Evolutionary conservation across 2,888 invertebrate genomes (phyloP).

Genomic region (Phlogophora meticulosa): DNA sequence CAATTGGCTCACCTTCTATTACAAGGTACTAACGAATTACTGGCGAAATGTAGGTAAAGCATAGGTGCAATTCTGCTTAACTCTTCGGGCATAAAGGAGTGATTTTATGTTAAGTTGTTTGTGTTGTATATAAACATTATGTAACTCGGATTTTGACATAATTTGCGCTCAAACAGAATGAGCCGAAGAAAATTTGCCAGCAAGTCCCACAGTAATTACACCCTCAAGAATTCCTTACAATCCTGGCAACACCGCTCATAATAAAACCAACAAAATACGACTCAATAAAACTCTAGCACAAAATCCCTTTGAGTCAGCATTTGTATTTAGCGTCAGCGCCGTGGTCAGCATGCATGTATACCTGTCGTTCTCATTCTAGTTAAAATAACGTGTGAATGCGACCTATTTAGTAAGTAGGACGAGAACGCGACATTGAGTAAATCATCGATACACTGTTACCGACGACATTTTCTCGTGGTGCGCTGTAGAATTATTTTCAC

Average conservation of each 20-base stretch:
- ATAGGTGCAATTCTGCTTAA: no score
- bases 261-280: constrained; percentile 33
- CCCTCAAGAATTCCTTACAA: neutral
- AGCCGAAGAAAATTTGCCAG: no score
- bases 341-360: constrained; percentile 26
- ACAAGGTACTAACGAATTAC: no score
- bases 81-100: no score
- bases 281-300: constrained; percentile 25
- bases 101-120: no score
- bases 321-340: constrained; percentile 19
- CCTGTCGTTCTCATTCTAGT: constrained; percentile 50
- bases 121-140: no score
- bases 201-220: neutral
- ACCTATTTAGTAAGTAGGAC: constrained; percentile 60
- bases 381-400: constrained; percentile 55
- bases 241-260: constrained; percentile 6
- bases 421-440: constrained; percentile 53
- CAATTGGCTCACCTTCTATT: no score
- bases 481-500: constrained; percentile 10
- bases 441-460: constrained; percentile 49
- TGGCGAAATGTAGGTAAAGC: no score
- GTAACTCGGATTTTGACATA: no score
- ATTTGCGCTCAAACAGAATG: no score
- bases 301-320: constrained; percentile 19
- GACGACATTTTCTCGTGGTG: constrained; percentile 17